Percentiles rank a stretch among this genome's conserved stretches.
Conservation (phyloP, 2,113 vertebrate species). For the Dasyprocta punctata region DNA sequence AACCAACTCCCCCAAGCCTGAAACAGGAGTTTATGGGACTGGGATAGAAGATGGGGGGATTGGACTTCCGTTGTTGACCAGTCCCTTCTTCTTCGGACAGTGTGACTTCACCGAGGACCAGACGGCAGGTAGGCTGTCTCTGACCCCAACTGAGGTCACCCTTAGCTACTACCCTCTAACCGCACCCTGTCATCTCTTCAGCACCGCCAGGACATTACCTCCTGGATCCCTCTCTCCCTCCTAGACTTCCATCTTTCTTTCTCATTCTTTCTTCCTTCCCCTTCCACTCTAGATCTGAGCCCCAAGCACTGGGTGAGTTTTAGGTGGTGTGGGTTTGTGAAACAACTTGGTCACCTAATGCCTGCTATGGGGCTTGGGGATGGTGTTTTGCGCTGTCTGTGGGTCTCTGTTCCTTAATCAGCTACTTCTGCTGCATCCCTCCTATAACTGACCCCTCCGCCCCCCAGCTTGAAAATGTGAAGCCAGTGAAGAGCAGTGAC, state of each 20-base stretch:
- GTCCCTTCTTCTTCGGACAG: conserved; percentile 87
- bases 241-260: conserved; percentile 64
- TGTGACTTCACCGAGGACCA: conserved; percentile 96
- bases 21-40: conserved; percentile 6
- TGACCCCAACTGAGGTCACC: neutral
- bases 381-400: neutral
- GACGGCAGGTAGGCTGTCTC: conserved; percentile 90
- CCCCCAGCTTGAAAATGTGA: conserved; percentile 14
- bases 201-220: neutral
- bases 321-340: conserved; percentile 62
- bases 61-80: conserved; percentile 45
- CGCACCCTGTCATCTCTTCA: neutral
- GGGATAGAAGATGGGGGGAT: conserved; percentile 1
- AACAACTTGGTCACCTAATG: neutral
- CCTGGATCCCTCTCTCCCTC: conserved; percentile 61
- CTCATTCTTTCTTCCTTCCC: conserved; percentile 85
- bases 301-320: conserved; percentile 78
- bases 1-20: neutral
- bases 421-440: conserved; percentile 2
- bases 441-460: neutral
- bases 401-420: conserved; percentile 21
- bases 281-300: conserved; percentile 90
- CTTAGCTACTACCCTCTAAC: neutral
- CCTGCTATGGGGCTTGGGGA: conserved; percentile 9
- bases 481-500: neutral